Evolutionary conservation across 2,113 vertebrate species (phyloP), one percentile per base, ranked within the genome.

Genomic region (Micronycteris hirsuta): DNA sequence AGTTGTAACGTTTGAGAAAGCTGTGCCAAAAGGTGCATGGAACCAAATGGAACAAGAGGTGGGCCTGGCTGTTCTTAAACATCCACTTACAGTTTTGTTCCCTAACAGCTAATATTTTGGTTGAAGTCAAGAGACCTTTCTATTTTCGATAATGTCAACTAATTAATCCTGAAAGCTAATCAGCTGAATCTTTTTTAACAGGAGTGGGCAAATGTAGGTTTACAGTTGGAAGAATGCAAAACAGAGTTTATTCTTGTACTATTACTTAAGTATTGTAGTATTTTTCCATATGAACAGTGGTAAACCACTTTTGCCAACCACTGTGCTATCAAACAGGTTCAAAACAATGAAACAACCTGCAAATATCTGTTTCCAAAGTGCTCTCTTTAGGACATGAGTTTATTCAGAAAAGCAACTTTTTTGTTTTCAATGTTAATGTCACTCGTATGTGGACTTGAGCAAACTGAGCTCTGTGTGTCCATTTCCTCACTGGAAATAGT

Each of bases 381-480:
- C 2, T 26, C 10, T 28, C 33, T 58, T 49, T 0, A 2, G 9
- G 28, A 36, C 7, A 2, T 1, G 13, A 28, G 28, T 52, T 26
- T 38, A 16, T 52, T 28, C 45, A 67, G 68, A 20, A 49, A 58
- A 77, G 47, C 26, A 65, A 7, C 14, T 56, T 22, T 15, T 56
- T 49, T 56, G 31, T 77, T 43, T 70, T 56, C 15, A 0, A 9
- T 4, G 31, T 68, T 31, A 19, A 47, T 9, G 41, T 14, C 13
- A 14, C 4, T 3, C 15, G 33, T 15, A 31, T 0, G 7, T 10
- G 33, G 4, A 31, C 33, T 10, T 28, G 26, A 33, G 16, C 0
- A 3, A 52, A 5, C 8, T 19, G 45, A 20, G 83, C 7, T 14
- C 3, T 9, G 4, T 0, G 1, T 5, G 15, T 31, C 24, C 54